Evolutionary conservation across 2,888 invertebrate genomes (phyloP).

Genomic region (Bombylius major): DNA sequence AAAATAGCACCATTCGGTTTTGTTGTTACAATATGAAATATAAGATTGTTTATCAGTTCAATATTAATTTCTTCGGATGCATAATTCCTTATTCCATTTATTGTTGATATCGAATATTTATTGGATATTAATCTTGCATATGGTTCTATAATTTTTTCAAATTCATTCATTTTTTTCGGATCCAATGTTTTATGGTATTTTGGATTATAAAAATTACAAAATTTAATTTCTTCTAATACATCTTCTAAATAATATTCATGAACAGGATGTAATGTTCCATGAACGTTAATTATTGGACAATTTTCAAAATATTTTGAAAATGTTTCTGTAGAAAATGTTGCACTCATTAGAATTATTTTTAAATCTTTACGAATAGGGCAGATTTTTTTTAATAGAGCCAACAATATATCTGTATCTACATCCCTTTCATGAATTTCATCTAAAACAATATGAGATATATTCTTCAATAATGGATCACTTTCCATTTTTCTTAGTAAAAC

Average conservation of each 20-base stretch:
- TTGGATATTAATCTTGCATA: constrained; percentile 38
- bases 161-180: constrained; percentile 20
- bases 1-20: constrained; percentile 66
- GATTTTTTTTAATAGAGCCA: constrained; percentile 60
- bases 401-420: constrained; percentile 68
- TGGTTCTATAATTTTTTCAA: constrained; percentile 33
- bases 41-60: constrained; percentile 52
- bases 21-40: constrained; percentile 50
- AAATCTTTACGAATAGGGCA: constrained; percentile 52
- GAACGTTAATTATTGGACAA: constrained; percentile 65
- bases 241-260: constrained; percentile 71
- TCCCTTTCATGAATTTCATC: constrained; percentile 93
- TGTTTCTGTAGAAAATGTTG: constrained; percentile 75
- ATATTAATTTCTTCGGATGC: constrained; percentile 56
- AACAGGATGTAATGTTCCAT: constrained; percentile 80
- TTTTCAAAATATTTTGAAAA: constrained; percentile 63
- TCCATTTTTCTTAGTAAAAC: constrained; percentile 71
- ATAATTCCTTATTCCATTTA: constrained; percentile 47
- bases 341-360: constrained; percentile 88
- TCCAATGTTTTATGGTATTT: not conserved
- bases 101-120: constrained; percentile 44
- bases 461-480: constrained; percentile 55
- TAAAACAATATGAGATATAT: constrained; percentile 68
- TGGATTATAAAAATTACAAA: constrained; percentile 19
- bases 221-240: constrained; percentile 44